Evolutionary conservation across 2,888 invertebrate genomes (phyloP).

Genomic region (Zelleria hepariella): DNA sequence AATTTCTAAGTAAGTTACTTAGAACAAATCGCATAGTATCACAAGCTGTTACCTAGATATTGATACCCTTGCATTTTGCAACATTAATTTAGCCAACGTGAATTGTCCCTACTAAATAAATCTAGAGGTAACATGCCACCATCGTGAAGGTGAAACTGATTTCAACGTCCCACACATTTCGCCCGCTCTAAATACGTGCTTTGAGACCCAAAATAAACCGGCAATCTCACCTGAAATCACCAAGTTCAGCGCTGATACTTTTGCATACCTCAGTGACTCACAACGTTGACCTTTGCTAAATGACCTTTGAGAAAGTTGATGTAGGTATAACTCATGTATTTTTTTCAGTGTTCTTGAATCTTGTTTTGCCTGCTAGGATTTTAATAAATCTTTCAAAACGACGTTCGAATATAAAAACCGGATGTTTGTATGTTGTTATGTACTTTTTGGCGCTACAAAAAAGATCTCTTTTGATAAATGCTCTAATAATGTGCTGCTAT

Average conservation of each 20-base stretch:
- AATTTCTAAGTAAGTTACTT: too few species aligned
- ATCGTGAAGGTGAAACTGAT: conserved; percentile 1
- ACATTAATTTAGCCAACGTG: too few species aligned
- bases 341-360: not conserved
- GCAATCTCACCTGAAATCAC: conserved; percentile 26
- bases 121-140: not conserved
- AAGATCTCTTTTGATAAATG: not conserved
- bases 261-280: conserved; percentile 17
- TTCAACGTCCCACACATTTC: not conserved
- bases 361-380: not conserved
- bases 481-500: conserved; percentile 16
- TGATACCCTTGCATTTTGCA: too few species aligned
- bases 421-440: not conserved
- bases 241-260: conserved; percentile 38
- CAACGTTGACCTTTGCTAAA: not conserved
- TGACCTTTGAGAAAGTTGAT: not conserved
- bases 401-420: not conserved
- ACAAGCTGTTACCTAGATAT: too few species aligned
- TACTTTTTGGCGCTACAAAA: not conserved
- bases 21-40: too few species aligned
- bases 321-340: too few species aligned
- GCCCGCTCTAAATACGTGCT: not conserved
- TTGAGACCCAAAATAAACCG: conserved; percentile 25
- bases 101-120: too few species aligned
- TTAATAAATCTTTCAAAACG: conserved; percentile 4